These are phyloP conservation scores for Scolopax rusticola DNA, from an alignment of 2,797 vertebrate species.

Conservation along the genomic window DNA sequence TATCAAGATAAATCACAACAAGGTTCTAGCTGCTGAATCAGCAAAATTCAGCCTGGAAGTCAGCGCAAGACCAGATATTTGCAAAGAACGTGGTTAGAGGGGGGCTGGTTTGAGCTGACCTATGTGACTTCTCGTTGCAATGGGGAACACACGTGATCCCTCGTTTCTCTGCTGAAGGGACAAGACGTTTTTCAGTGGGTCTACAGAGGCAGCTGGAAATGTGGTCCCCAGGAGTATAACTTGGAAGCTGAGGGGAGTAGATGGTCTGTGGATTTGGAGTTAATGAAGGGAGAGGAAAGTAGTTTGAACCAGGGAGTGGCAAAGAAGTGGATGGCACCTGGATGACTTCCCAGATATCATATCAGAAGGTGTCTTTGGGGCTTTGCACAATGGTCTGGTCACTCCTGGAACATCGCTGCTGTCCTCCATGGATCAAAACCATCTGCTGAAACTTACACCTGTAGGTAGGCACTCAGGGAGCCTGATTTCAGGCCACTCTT, in stretches of 20 bases:
- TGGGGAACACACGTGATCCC: not conserved
- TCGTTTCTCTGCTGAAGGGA: not conserved
- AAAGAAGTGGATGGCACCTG: not conserved
- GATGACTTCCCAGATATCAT: not conserved
- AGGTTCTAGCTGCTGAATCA: not conserved
- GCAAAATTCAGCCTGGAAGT: constrained; percentile 21
- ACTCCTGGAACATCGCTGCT: not conserved
- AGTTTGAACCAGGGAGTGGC: not conserved
- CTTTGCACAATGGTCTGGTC: not conserved
- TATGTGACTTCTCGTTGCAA: not conserved
- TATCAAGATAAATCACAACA: constrained; percentile 12
- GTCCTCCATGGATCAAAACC: not conserved
- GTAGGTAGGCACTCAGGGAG: not conserved
- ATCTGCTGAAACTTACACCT: not conserved
- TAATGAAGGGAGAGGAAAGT: not conserved
- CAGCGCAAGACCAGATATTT: not conserved
- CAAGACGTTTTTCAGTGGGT: not conserved
- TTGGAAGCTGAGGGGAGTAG: not conserved
- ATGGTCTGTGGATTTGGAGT: not conserved
- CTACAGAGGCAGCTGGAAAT: not conserved
- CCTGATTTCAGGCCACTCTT: not conserved
- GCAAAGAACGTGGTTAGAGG: not conserved
- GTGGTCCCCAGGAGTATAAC: not conserved
- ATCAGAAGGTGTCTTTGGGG: not conserved
- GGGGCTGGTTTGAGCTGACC: not conserved